phyloP scores from a whole-genome alignment of 2,113 vertebrate genomes.

The Chlamydotis undulata region DNA sequence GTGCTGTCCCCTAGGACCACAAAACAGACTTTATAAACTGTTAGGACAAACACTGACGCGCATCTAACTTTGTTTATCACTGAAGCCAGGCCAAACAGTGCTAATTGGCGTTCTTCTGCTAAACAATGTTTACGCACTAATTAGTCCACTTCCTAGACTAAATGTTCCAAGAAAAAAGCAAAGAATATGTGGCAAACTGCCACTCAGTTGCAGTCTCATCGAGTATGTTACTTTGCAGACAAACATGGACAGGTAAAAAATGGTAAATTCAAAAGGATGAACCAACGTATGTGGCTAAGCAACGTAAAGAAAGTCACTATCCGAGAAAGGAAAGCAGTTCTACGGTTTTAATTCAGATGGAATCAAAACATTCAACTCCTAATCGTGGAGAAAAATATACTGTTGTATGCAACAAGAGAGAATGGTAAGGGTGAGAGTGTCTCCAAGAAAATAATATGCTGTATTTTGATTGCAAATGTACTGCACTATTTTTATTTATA shows the following conservation, averaged over 20 bases:
- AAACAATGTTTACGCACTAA: constrained; percentile 83
- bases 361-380: neutral
- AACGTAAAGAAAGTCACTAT: neutral
- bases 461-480: neutral
- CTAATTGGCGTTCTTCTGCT: constrained; percentile 81
- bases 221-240: neutral
- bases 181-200: constrained; percentile 80
- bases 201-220: constrained; percentile 54
- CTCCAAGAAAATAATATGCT: neutral
- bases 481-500: neutral
- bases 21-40: constrained; percentile 67
- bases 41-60: constrained; percentile 67
- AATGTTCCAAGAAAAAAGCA: constrained; percentile 79
- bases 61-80: constrained; percentile 71
- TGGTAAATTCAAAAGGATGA: neutral
- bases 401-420: accelerated
- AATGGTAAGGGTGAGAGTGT: neutral
- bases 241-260: neutral
- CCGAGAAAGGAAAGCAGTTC: neutral
- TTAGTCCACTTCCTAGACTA: constrained; percentile 88
- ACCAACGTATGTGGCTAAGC: accelerated
- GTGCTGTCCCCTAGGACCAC: constrained; percentile 23
- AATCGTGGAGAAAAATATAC: neutral
- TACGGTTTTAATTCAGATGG: neutral
- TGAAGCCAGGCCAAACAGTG: constrained; percentile 67